Percentiles rank a stretch among this genome's conserved stretches.
Conservation (phyloP, 1,140 invertebrate species). For the Acromyrmex heyeri region DNA sequence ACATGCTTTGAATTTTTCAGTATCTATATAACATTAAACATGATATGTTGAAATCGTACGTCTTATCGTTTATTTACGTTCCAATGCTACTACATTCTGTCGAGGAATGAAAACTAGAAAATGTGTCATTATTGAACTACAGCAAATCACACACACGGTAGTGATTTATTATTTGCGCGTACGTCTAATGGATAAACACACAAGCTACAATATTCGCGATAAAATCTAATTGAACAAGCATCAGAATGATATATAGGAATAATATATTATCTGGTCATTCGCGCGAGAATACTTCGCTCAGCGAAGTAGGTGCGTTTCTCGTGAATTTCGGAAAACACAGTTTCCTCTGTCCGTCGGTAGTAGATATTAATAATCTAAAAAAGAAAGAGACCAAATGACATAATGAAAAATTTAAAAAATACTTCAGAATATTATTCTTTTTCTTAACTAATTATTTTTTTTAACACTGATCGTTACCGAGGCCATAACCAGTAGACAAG, state of each 20-base stretch:
- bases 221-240: conserved; percentile 2
- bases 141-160: neutral
- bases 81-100: neutral
- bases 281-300: neutral
- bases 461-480: conserved; percentile 26
- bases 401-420: neutral
- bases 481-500: conserved; percentile 26
- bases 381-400: conserved; percentile 9
- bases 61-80: conserved; percentile 44
- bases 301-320: neutral
- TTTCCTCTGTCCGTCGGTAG: neutral
- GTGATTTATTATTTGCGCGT: conserved; percentile 33
- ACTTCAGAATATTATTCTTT: neutral
- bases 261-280: conserved; percentile 6
- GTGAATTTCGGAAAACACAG: neutral
- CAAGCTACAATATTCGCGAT: neutral
- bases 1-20: conserved; percentile 29
- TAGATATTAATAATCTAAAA: conserved; percentile 28
- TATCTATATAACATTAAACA: conserved; percentile 31
- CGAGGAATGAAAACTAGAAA: neutral
- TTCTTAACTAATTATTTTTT: neutral
- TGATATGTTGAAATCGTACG: conserved; percentile 3
- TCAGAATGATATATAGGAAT: neutral
- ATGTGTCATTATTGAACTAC: conserved; percentile 12
- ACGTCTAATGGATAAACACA: conserved; percentile 4